Conservation (phyloP, 2,797 vertebrate species). For the Cryptoblepharus egeriae region DNA sequence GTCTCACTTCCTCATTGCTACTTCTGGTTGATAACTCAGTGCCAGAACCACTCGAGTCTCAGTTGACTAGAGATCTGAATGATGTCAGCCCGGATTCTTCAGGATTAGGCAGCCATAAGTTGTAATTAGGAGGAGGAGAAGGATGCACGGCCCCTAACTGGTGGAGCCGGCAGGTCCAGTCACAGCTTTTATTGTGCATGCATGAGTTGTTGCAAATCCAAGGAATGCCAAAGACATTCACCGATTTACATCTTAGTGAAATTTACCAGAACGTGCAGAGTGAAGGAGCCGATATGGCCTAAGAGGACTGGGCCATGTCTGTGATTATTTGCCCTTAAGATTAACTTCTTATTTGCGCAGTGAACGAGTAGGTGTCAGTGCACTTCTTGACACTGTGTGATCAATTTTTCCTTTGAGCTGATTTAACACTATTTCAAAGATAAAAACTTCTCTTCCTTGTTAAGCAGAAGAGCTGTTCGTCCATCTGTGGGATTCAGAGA, state of each 20-base stretch:
- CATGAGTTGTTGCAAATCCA: constrained; percentile 1
- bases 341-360: background rate
- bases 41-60: constrained; percentile 25
- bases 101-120: constrained; percentile 14
- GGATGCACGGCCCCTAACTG: rapidly evolving
- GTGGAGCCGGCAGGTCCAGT: background rate
- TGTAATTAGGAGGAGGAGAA: background rate
- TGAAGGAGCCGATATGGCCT: background rate
- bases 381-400: background rate
- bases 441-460: background rate
- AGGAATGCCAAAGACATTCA: rapidly evolving
- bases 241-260: background rate
- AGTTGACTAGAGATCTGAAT: background rate
- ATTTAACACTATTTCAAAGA: too few relatives aligned
- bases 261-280: background rate
- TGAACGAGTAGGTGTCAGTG: too few relatives aligned
- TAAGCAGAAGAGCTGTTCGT: background rate
- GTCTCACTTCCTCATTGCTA: constrained; percentile 26
- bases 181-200: background rate
- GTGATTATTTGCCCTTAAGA: background rate
- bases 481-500: background rate
- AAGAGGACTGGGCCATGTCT: background rate
- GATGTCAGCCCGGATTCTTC: background rate
- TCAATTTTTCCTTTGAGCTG: background rate
- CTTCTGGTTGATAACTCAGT: background rate